A percentile compares a stretch with the other conserved stretches of the same genome.
These are phyloP conservation scores for Sebastiscus tertius DNA, from an alignment of 2,797 vertebrate genomes.

Conservation along the genomic window DNA sequence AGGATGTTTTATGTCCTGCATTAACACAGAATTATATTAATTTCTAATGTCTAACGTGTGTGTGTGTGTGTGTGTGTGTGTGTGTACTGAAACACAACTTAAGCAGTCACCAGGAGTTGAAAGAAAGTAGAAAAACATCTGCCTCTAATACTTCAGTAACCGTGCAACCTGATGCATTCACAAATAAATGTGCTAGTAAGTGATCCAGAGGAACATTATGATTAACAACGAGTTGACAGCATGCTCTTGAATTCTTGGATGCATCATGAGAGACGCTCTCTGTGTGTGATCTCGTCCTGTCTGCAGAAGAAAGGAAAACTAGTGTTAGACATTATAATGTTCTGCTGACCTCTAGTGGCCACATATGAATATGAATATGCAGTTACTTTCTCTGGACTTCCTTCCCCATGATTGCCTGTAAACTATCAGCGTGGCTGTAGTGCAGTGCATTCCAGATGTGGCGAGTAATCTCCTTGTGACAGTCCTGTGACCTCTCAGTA, in stretches of 20 bases:
- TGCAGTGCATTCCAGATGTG: neutral
- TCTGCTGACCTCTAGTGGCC: conserved; percentile 36
- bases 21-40: too few species aligned
- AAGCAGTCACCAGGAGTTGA: neutral
- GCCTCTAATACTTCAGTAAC: neutral
- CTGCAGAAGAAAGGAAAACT: neutral
- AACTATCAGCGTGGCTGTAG: too few species aligned
- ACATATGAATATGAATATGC: neutral
- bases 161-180: neutral
- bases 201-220: neutral
- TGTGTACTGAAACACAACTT: neutral
- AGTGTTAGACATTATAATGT: neutral
- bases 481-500: conserved; percentile 16
- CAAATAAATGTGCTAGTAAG: neutral
- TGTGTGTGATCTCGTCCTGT: neutral
- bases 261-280: neutral
- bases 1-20: too few species aligned
- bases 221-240: neutral
- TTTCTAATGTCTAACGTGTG: too few species aligned
- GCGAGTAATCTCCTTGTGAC: neutral
- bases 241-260: neutral
- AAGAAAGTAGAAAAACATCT: neutral
- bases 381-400: neutral
- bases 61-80: too few species aligned
- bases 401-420: neutral